Percentiles rank a stretch among this genome's conserved stretches.
Evolutionary conservation across 1,140 invertebrate genomes (phyloP).

Genomic region (Heterodera schachtii): DNA sequence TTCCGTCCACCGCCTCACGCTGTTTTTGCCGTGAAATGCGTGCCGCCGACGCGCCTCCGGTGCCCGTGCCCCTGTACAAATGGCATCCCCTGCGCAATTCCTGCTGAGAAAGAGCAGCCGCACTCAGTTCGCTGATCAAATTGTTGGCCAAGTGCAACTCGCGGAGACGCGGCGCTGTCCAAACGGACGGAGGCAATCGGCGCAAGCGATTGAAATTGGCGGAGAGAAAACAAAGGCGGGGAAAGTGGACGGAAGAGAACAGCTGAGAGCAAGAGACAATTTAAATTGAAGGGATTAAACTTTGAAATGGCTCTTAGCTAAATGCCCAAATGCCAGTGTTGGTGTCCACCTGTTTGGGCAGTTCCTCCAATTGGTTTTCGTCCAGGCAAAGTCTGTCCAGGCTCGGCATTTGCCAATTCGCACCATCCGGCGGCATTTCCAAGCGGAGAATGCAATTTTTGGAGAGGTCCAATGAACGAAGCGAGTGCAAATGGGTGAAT

Average conservation of each 20-base stretch:
- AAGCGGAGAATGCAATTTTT: slow-evolving; percentile 27
- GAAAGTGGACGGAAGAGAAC: slow-evolving; percentile 78
- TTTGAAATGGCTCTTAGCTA: slow-evolving; percentile 78
- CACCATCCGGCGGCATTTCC: slow-evolving; percentile 21
- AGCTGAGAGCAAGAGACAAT: slow-evolving; percentile 66
- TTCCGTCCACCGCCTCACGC: not conserved
- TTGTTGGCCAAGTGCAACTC: slow-evolving; percentile 90
- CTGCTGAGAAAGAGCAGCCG: not conserved
- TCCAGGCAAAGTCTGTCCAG: slow-evolving; percentile 81
- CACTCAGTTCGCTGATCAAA: slow-evolving; percentile 73
- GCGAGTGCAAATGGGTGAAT: slow-evolving; percentile 78
- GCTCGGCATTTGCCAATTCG: slow-evolving; percentile 69
- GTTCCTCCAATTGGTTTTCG: slow-evolving; percentile 46
- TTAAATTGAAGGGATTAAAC: slow-evolving; percentile 47
- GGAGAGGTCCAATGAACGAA: slow-evolving; percentile 66
- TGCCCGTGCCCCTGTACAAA: slow-evolving; percentile 14
- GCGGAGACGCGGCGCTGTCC: slow-evolving; percentile 83
- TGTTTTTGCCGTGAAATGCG: slow-evolving; percentile 10
- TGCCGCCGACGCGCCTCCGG: slow-evolving; percentile 6
- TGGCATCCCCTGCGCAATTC: slow-evolving; percentile 20
- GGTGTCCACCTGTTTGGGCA: slow-evolving; percentile 37
- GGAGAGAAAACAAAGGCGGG: slow-evolving; percentile 80
- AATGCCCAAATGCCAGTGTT: no score
- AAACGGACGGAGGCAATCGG: slow-evolving; percentile 80
- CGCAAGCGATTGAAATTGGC: slow-evolving; percentile 91